Base-by-base conservation (phyloP, 1,140 invertebrate genomes). In the Drosophila trapezifrons region DNA sequence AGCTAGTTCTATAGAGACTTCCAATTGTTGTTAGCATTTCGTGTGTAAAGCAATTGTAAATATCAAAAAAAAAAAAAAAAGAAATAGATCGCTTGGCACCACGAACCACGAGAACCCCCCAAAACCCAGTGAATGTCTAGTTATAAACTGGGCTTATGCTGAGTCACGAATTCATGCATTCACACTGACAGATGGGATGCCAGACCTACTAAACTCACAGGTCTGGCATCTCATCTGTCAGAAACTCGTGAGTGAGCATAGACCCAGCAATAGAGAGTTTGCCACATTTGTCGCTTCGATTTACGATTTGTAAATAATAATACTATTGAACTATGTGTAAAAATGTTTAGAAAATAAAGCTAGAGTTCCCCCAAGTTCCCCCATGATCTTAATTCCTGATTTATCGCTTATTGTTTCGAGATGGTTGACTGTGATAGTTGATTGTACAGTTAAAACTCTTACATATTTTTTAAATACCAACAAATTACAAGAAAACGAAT, bases 341-440 rank as follows among this genome's bases (percentile, higher is more conserved):
- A 71, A 70, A 71, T 71, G 66, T 71, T 38, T 71, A 71, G 67
- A 46, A 10, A 10, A 5, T 22, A 70, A 35, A 7, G 42, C 27
- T 47, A 47, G 43, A 32, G n/a, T 2, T 12, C 22, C 45, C 37
- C 17, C 13, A 37, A 17, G 32, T 37, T 13, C 18, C 35, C 38
- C 45, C 47, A 10, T 9, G 29, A 73, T 52, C 40, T 3, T 45
- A 18, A 42, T 9, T 52, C 72, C 87, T 73, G 46, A 69, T 57
- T 71, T 66, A 56, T 67, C 58, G 42, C 45, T 75, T 85, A 77
- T 85, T 46, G 63, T 85, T 85, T 89, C 66, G 69, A 87, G 85
- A 82, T 91, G 90, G 86, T 90, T 90, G 90, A 91, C 90, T 91
- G 90, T 91, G 90, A 91, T 91, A 91, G 90, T 90, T 90, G 86